These are phyloP conservation scores for Amblyopsis rosae DNA, from an alignment of 2,113 vertebrate genomes.

Conservation along the genomic window DNA sequence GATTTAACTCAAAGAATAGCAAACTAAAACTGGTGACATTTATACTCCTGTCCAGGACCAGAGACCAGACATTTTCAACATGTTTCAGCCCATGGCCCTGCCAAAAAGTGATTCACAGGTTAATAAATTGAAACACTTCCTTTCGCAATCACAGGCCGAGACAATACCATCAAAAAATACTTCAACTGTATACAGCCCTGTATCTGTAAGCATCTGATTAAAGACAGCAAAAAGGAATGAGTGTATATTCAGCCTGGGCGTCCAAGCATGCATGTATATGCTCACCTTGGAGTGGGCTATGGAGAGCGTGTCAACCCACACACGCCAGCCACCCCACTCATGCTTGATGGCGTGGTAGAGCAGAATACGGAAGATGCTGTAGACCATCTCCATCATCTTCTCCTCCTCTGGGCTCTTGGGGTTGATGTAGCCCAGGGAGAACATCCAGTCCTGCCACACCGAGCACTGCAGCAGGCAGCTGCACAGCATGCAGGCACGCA, in stretches of 20 bases:
- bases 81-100: too few species aligned
- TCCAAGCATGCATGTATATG: too few species aligned
- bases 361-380: slow-evolving; percentile 97
- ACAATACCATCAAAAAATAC: too few species aligned
- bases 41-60: neutral
- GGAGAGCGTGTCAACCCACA: slow-evolving; percentile 97
- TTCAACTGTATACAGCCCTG: too few species aligned
- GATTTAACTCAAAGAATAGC: neutral
- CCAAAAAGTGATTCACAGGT: too few species aligned
- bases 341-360: slow-evolving; percentile 98
- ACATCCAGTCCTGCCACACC: slow-evolving; percentile 99
- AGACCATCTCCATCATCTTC: slow-evolving; percentile 98
- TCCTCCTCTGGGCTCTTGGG: slow-evolving; percentile 95
- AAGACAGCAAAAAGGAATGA: too few species aligned
- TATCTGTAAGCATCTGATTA: too few species aligned
- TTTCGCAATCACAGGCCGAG: too few species aligned
- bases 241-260: too few species aligned
- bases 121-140: too few species aligned
- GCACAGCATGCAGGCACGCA: slow-evolving; percentile 24
- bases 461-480: slow-evolving; percentile 99
- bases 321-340: slow-evolving; percentile 98
- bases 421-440: slow-evolving; percentile 96
- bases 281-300: slow-evolving; percentile 98
- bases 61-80: neutral
- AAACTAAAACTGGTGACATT: neutral